Base-by-base conservation (phyloP, 2,113 vertebrate genomes). In the Notiomystis cincta region DNA sequence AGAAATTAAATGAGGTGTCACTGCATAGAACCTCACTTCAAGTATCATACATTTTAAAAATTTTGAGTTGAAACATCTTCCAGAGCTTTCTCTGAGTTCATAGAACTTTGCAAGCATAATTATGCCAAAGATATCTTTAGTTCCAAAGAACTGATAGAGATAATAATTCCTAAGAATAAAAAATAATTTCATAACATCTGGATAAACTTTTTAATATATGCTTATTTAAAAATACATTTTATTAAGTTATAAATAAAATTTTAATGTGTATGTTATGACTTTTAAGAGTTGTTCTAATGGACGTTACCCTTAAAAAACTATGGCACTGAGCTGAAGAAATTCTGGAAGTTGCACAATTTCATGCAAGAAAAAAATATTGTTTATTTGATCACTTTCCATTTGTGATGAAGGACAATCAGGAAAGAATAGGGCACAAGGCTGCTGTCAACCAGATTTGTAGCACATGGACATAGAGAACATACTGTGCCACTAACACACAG, bases 361-460 rank as follows among this genome's bases (percentile, higher is more conserved):
- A 45, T 3, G 7, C 23, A 90, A 71, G 38, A 30, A 60, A 73
- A 66, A 54, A 48, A 18, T 4, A 38, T 22, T 50, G 51, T 45
- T 69, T 87, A 28, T 70, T 88, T 90, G 69, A 77, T 92, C 58
- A 31, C 24, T 89, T 92, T 73, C 33, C 20, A 69, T 71, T 90
- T 96, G 54, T 72, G 62, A 78, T 67, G 69, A 92, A 88, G 75
- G 76, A 89, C 44, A 82, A 82, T 27, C 47, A 64, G 37, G 56
- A 85, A 90, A 90, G 75, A 95, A 83, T 38, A 86, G 50, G 56
- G 47, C 0, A 0, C 62, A 84, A 95, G 50, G 45, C 70, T 95
- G 80, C 84, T 87, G 58, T 95, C 79, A 93, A 62, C 40, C 13
- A 40, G 61, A 95, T 94, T 94, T 70, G 48, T 45, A 93, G 89